These are phyloP conservation scores for Osedax fenrisi DNA, from an alignment of 2,888 invertebrate genomes.

Conservation along the genomic window DNA sequence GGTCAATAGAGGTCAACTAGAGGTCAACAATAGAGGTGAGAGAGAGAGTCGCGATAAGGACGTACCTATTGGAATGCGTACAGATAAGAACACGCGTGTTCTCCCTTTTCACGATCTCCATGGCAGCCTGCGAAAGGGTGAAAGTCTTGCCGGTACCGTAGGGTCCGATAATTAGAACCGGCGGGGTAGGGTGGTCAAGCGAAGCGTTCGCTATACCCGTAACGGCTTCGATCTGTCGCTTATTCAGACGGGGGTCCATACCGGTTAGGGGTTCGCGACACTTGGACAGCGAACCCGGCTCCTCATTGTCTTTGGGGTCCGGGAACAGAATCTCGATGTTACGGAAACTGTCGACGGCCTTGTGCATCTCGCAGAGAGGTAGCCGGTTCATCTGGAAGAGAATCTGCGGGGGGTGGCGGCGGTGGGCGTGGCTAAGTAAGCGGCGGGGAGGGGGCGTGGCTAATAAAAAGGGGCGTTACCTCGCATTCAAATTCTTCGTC, in stretches of 20 bases:
- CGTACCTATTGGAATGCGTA: constrained; percentile 67
- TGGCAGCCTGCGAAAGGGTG: constrained; percentile 64
- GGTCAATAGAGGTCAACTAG: background rate
- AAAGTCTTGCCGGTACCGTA: constrained; percentile 70
- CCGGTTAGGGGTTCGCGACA: constrained; percentile 57
- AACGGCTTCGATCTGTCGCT: constrained; percentile 68
- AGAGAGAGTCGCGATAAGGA: background rate
- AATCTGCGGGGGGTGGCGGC: constrained; percentile 48
- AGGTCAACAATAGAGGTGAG: background rate
- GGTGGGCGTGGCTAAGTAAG: background rate
- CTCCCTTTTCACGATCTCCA: constrained; percentile 58
- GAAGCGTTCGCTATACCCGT: constrained; percentile 53
- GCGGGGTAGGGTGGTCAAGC: constrained; percentile 34
- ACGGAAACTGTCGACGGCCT: constrained; percentile 65
- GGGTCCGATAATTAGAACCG: constrained; percentile 53
- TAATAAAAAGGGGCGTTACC: constrained; percentile 42
- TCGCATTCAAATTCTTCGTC: constrained; percentile 61
- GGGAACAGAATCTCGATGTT: constrained; percentile 65
- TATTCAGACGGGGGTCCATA: constrained; percentile 59
- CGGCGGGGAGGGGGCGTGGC: background rate
- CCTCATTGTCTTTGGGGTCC: constrained; percentile 51
- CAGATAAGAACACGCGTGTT: constrained; percentile 66
- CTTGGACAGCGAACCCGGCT: background rate
- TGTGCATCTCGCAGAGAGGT: constrained; percentile 72
- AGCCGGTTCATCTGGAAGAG: constrained; percentile 70